Evolutionary conservation across 2,113 vertebrate genomes (phyloP), one percentile per base, ranked within the genome.

Genomic region (Synodontis membranacea): DNA sequence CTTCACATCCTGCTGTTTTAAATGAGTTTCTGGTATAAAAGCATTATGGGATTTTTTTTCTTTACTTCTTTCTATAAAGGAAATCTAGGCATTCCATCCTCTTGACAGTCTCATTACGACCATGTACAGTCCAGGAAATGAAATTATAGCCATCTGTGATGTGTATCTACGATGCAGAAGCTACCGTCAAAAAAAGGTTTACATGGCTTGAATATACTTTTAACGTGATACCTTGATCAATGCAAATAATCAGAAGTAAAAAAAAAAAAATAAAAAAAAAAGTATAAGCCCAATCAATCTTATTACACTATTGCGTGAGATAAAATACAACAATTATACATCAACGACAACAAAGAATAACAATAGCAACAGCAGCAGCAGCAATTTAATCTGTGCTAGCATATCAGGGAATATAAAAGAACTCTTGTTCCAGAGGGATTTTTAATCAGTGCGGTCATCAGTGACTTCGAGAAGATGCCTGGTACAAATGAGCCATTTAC

Each of bases 1-100:
- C 1, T 21, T 39, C 58, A 82, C 31, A 82, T 64, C 39, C 42
- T 44, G 80, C 80, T 64, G 80, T 48, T 82, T 46, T 82, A 64
- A 64, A 82, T 48, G 60, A 44, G 80, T 48, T 82, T 48, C 39
- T 31, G 11, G 14, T 1, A 34, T 64, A 64, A 82, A 64, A 10
- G 37, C 39, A 64, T 31, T 64, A 64, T 64, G 28, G 28, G 6
- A 3, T 31, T 82, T 8, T 62, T 60, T 25, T 58, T 58, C 39
- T 39, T 23, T 80, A n/a, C n/a, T n/a, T n/a, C n/a, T 56, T 80
- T 39, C 28, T 80, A 54, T 58, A 80, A 62, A 81, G 56, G 56
- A 62, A 81, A 81, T 44, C n/a, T 42, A 46, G 42, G 58, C 58
- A 31, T 64, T 82, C 58, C 28, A 44, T 82, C 42, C 58, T 82